These are phyloP conservation scores for Fabriciana adippe DNA, from an alignment of 2,888 invertebrate species.

Conservation along the genomic window DNA sequence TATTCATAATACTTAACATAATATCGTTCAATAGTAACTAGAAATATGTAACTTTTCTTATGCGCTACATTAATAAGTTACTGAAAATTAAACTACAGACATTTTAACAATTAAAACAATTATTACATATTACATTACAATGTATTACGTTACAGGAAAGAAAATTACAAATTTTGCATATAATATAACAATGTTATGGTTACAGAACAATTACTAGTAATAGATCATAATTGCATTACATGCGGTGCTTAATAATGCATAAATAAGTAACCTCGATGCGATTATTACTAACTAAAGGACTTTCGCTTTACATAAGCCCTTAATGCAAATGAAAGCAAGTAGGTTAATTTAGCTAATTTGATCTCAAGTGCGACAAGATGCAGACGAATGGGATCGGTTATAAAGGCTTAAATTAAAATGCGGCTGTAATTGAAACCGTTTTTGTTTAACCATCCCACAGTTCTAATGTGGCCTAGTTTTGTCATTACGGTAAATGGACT, in stretches of 20 bases:
- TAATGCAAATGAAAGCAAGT: constrained; percentile 58
- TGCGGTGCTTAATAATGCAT: neutral
- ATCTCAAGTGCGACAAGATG: constrained; percentile 52
- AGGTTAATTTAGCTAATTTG: constrained; percentile 60
- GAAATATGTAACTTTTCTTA: no score
- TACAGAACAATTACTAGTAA: neutral
- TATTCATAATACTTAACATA: no score
- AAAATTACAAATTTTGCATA: neutral
- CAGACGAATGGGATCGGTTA: constrained; percentile 48
- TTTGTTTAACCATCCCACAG: constrained; percentile 31
- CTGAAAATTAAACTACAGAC: no score
- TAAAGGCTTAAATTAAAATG: constrained; percentile 38
- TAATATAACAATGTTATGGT: neutral
- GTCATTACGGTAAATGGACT: constrained; percentile 6
- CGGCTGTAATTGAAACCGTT: constrained; percentile 38
- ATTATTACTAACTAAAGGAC: constrained; percentile 37
- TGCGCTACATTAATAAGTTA: no score
- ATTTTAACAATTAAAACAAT: no score
- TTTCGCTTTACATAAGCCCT: constrained; percentile 48
- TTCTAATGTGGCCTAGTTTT: constrained; percentile 31
- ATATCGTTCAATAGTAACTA: no score
- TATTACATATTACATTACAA: no score
- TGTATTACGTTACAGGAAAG: no score
- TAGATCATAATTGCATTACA: neutral
- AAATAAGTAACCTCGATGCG: neutral